Percentiles rank a stretch among this genome's conserved stretches.
Conservation (phyloP, 2,113 vertebrate genomes). For the Onychostruthus taczanowskii region DNA sequence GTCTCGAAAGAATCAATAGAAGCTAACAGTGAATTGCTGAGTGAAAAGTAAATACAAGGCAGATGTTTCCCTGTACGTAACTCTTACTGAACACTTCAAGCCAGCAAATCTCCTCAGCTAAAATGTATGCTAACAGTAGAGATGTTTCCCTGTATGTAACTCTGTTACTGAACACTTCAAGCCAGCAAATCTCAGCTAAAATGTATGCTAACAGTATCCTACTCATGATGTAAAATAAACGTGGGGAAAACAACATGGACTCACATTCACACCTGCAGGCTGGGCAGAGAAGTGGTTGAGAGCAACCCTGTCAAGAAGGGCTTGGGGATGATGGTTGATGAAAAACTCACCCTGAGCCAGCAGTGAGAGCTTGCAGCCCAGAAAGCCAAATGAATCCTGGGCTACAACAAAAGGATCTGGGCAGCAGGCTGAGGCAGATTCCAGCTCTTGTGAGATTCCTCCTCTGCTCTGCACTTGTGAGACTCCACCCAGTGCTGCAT, state of each 20-base stretch:
- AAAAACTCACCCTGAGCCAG: not conserved
- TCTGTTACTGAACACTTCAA: not conserved
- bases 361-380: not conserved
- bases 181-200: not conserved
- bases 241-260: fast-evolving
- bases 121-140: too few relatives aligned
- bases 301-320: fast-evolving
- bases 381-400: not conserved
- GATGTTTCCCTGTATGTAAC: not conserved
- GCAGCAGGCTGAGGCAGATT: not conserved
- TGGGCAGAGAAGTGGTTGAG: not conserved
- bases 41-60: not conserved
- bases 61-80: not conserved
- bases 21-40: not conserved
- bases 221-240: not conserved
- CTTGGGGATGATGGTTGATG: not conserved
- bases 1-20: not conserved
- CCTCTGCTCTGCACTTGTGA: not conserved
- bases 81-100: not conserved
- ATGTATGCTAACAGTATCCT: not conserved
- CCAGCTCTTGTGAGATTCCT: not conserved
- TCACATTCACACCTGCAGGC: not conserved
- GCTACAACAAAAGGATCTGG: not conserved
- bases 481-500: not conserved
- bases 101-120: not conserved